Conservation (phyloP, 2,113 vertebrate genomes). For the Microtus montanus region DNA sequence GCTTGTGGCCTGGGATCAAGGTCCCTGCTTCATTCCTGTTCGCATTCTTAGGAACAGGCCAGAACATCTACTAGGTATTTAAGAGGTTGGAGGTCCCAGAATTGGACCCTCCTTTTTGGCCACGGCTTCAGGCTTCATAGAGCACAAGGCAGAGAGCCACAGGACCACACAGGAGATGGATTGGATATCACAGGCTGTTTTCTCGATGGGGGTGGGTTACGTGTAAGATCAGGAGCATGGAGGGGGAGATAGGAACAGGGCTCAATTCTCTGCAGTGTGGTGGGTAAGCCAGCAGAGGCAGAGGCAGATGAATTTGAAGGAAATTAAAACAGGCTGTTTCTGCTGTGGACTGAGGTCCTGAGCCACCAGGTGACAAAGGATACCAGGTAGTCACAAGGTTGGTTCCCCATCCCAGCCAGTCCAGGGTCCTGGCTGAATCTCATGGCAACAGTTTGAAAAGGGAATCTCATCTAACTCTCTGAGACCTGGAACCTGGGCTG, state of each 20-base stretch:
- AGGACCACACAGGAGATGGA: not conserved
- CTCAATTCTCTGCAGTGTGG: not conserved
- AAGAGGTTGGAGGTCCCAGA: not conserved
- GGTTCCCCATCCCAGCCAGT: fast-evolving
- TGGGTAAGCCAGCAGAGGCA: not conserved
- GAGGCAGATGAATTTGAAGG: not conserved
- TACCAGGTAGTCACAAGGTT: not conserved
- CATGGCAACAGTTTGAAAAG: fast-evolving
- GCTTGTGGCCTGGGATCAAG: not conserved
- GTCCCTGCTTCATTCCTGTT: fast-evolving
- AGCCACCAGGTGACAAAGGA: fast-evolving
- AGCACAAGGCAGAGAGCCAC: not conserved
- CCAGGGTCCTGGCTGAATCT: not conserved
- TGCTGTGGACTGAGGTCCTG: not conserved
- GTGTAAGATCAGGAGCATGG: fast-evolving
- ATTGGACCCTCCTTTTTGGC: not conserved
- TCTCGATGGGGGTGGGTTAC: fast-evolving
- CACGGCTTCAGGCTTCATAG: not conserved
- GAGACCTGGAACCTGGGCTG: not conserved
- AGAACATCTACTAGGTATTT: too few species aligned
- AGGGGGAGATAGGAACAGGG: fast-evolving
- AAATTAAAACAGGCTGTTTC: not conserved
- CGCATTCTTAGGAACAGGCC: not conserved
- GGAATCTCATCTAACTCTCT: fast-evolving
- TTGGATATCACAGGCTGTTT: not conserved